Evolutionary conservation across 2,113 vertebrate genomes (phyloP).

Genomic region (Cephalopholis sonnerati): DNA sequence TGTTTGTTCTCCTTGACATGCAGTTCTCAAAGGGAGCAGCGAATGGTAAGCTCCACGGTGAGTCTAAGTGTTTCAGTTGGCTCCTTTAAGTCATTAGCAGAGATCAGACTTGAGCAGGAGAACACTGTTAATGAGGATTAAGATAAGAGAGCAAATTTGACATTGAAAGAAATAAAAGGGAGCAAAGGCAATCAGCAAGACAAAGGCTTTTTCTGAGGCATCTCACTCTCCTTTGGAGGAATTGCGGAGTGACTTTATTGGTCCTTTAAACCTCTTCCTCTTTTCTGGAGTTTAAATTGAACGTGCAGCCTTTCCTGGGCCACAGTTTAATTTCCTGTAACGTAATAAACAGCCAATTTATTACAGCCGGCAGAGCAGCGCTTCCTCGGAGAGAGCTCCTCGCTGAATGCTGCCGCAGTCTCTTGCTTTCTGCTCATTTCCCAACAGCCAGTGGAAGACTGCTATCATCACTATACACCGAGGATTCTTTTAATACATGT

Average conservation of each 20-base stretch:
- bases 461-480: slow-evolving; percentile 41
- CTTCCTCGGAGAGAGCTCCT: slow-evolving; percentile 65
- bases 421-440: slow-evolving; percentile 60
- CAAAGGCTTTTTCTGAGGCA: slow-evolving; percentile 42
- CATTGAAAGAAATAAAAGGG: slow-evolving; percentile 50
- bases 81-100: slow-evolving; percentile 64
- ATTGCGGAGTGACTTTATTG: slow-evolving; percentile 65
- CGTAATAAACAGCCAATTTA: slow-evolving; percentile 82
- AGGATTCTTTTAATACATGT: slow-evolving; percentile 48
- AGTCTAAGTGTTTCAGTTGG: slow-evolving; percentile 42
- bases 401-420: slow-evolving; percentile 50
- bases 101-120: slow-evolving; percentile 55
- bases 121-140: slow-evolving; percentile 60
- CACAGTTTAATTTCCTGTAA: slow-evolving; percentile 83
- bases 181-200: slow-evolving; percentile 37
- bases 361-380: slow-evolving; percentile 71
- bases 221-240: slow-evolving; percentile 54
- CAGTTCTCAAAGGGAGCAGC: slow-evolving; percentile 15
- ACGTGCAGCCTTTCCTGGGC: slow-evolving; percentile 68
- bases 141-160: slow-evolving; percentile 70
- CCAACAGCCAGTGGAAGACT: slow-evolving; percentile 49
- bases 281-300: slow-evolving; percentile 74
- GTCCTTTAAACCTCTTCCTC: slow-evolving; percentile 70
- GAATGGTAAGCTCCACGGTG: slow-evolving; percentile 16
- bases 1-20: slow-evolving; percentile 54